Conservation (phyloP, 64 coral and sea anemone genomes). For the Montipora sp. region DNA sequence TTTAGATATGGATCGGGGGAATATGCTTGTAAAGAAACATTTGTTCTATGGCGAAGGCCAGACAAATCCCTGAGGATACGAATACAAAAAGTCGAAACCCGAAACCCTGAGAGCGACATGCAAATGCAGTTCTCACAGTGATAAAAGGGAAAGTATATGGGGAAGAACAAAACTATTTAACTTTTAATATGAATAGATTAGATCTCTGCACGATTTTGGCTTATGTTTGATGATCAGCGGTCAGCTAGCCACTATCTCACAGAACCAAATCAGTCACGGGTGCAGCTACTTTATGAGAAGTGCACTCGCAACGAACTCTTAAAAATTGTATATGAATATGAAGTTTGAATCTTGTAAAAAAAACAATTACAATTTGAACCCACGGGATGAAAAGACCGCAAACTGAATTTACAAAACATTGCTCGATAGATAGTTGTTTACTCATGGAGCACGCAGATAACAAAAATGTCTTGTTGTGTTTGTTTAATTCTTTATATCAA, state of each 20-base stretch:
- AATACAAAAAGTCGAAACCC: background rate
- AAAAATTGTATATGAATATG: background rate
- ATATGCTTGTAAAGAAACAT: background rate
- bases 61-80: background rate
- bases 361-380: background rate
- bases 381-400: background rate
- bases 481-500: slow-evolving; percentile 33
- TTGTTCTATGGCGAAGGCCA: background rate
- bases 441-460: background rate
- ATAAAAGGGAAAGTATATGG: background rate
- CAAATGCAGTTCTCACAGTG: slow-evolving; percentile 10
- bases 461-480: slow-evolving; percentile 37
- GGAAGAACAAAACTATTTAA: slow-evolving; percentile 8
- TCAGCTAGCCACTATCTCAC: background rate
- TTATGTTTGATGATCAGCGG: too few species aligned
- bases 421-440: background rate
- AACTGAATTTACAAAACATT: background rate
- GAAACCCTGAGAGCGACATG: slow-evolving; percentile 4
- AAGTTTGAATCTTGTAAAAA: background rate
- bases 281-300: too few species aligned
- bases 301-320: background rate
- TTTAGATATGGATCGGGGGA: background rate
- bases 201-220: background rate
- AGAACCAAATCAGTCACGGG: too few species aligned
- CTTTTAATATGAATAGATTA: background rate